Base-by-base conservation (phyloP, 1,140 invertebrate species). In the Leptopilina boulardi region DNA sequence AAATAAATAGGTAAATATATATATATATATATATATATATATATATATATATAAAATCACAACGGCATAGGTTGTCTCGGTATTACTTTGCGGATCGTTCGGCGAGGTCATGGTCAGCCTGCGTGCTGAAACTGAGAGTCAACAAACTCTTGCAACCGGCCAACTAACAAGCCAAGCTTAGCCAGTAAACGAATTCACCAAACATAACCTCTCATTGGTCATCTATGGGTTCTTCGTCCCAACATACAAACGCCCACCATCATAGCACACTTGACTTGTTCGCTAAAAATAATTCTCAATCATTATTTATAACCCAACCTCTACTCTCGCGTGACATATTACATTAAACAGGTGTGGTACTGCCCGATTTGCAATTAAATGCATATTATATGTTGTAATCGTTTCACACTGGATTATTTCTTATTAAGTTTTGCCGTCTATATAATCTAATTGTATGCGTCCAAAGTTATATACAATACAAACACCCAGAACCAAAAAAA, bases 101-200 rank as follows among this genome's bases (percentile, higher is more conserved):
- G 87, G 86, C 82, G 87, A 91, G 90, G 90, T 91, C 90, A 90
- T 89, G 90, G 89, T 90, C 90, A 90, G 88, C 83, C 85, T 87
- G 75, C 76, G 85, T 86, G 86, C 85, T 90, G 87, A 91, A 91
- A 90, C 88, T 79, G 89, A 90, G 89, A 91, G 90, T 91, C 90
- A 90, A 91, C 87, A 91, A 91, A 91, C 90, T 91, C 88, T 38
- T 85, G 83, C 75, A 79, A 81, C 79, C 73, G 76, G 72, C 73
- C 71, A 79, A 81, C 80, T 71, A 77, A 70, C 73, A 71, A 79
- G 80, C 70, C 76, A 72, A 71, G 74, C 66, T 76, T 38, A 80
- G 75, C 83, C 85, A 82, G 84, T 87, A 80, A 86, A 81, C 80
- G 77, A 79, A 80, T 80, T 75, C 71, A 74, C 75, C 83, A 84